phyloP scores from a whole-genome alignment of 2,797 vertebrate genomes.

The Eleutherodactylus coqui region DNA sequence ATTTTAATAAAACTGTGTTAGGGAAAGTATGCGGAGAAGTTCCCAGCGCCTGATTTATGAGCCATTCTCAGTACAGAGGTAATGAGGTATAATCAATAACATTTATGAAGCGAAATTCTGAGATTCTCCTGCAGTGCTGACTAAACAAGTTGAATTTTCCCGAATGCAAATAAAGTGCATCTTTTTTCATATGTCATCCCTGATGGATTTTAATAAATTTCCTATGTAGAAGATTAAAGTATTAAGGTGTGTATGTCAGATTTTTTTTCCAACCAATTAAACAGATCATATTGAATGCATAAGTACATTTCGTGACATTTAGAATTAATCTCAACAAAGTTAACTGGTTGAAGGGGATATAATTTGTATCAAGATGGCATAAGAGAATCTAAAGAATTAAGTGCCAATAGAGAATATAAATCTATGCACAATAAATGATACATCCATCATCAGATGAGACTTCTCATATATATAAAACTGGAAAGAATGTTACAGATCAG shows the following conservation, averaged over 20 bases:
- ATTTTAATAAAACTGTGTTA: not conserved
- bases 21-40: not conserved
- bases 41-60: slow-evolving; percentile 43
- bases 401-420: accelerated
- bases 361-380: slow-evolving; percentile 11
- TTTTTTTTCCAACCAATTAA: slow-evolving; percentile 40
- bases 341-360: not conserved
- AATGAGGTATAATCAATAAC: slow-evolving; percentile 43
- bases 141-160: slow-evolving; percentile 41
- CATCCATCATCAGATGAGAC: not conserved
- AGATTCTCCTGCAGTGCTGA: slow-evolving; percentile 15
- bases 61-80: not conserved
- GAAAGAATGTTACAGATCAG: not conserved
- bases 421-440: accelerated
- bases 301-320: slow-evolving; percentile 52
- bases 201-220: slow-evolving; percentile 32
- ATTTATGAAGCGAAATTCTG: slow-evolving; percentile 7
- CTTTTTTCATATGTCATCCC: slow-evolving; percentile 22
- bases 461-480: not conserved
- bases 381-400: slow-evolving; percentile 14
- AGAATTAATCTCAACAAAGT: slow-evolving; percentile 44
- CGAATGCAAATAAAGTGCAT: slow-evolving; percentile 25
- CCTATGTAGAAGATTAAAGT: slow-evolving; percentile 55
- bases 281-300: slow-evolving; percentile 24
- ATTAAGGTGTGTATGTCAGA: slow-evolving; percentile 8